Evolutionary conservation across 2,888 invertebrate species (phyloP).

Genomic region (Augiades crinisus): DNA sequence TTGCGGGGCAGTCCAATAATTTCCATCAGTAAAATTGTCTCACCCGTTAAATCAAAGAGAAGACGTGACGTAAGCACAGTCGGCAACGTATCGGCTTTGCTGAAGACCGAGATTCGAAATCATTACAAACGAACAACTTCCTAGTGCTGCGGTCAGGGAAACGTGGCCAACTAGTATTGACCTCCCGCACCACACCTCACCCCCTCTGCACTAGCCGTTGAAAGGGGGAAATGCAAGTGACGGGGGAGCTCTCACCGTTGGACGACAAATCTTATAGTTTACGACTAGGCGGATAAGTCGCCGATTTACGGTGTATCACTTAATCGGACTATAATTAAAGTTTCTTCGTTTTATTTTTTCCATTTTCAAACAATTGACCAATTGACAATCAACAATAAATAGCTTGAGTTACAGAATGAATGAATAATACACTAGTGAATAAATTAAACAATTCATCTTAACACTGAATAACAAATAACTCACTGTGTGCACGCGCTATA

Average conservation of each 20-base stretch:
- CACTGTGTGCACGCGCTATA: too few species aligned
- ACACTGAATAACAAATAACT: too few species aligned
- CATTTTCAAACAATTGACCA: constrained; percentile 17
- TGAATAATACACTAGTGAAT: too few species aligned
- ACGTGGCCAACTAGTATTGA: not conserved
- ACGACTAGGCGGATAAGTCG: constrained; percentile 20
- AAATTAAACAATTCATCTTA: too few species aligned
- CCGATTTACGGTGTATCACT: constrained; percentile 23
- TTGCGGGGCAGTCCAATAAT: too few species aligned
- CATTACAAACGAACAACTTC: constrained; percentile 13
- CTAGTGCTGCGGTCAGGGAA: constrained; percentile 23
- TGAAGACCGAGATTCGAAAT: constrained; percentile 23
- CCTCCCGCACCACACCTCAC: not conserved
- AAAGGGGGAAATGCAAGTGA: not conserved
- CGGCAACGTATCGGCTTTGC: not conserved
- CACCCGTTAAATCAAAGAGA: not conserved
- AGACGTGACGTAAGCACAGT: constrained; percentile 2
- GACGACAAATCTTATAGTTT: constrained; percentile 17
- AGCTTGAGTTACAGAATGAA: too few species aligned
- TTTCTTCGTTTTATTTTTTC: constrained; percentile 17
- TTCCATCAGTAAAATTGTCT: too few species aligned
- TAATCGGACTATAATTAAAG: constrained; percentile 25
- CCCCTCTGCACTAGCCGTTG: not conserved
- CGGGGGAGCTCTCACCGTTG: not conserved
- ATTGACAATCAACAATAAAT: constrained; percentile 20